Percentiles rank a stretch among this genome's conserved stretches.
Evolutionary conservation across 1,140 invertebrate species (phyloP).

Genomic region (Brachionus manjavacas): DNA sequence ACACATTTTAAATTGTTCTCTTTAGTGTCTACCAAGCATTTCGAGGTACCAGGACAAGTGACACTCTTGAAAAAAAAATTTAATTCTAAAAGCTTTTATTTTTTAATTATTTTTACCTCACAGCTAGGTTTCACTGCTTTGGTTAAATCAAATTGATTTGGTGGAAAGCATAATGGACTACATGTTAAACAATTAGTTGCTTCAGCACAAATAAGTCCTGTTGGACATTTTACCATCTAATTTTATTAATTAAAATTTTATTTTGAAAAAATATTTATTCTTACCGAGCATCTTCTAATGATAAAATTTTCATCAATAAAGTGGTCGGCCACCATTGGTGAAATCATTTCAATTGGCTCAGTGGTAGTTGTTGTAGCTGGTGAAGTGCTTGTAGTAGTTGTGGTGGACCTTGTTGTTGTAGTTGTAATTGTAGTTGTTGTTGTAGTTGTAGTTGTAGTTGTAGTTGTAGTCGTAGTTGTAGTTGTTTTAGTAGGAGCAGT

Average conservation of each 20-base stretch:
- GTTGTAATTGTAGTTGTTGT: neutral
- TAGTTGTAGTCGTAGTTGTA: neutral
- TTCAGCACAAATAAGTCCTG: constrained; percentile 4
- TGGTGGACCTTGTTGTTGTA: neutral
- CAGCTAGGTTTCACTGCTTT: neutral
- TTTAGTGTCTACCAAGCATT: neutral
- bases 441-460: neutral
- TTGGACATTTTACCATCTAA: constrained; percentile 1
- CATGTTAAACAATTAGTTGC: constrained; percentile 9
- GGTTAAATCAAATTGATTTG: neutral
- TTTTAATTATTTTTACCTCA: neutral
- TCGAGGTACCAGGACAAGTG: neutral
- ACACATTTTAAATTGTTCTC: neutral
- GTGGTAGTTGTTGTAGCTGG: neutral
- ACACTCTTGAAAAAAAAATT: neutral
- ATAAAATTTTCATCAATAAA: too few relatives aligned
- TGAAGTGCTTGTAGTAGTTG: neutral
- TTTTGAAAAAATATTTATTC: neutral
- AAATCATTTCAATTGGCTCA: neutral
- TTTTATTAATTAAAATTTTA: neutral
- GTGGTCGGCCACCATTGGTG: neutral
- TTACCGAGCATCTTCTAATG: neutral
- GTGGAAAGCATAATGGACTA: constrained; percentile 3
- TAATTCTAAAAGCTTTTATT: too few relatives aligned
- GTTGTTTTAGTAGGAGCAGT: neutral